These are phyloP conservation scores for Serranus cabrilla DNA, from an alignment of 2,797 vertebrate genomes.

Conservation along the genomic window DNA sequence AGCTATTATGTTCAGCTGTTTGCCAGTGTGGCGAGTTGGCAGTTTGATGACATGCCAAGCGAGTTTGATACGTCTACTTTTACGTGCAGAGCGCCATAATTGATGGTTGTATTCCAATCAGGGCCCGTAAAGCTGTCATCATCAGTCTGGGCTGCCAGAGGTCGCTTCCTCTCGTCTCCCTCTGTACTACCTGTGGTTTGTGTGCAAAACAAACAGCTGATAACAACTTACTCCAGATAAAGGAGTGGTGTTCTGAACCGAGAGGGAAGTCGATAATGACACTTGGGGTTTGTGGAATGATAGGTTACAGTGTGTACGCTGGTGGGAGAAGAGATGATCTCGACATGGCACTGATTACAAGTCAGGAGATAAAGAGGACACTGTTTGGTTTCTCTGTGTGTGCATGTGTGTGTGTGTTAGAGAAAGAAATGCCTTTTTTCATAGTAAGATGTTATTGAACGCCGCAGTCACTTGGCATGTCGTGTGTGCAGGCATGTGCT, in stretches of 20 bases:
- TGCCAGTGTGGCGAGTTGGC: slow-evolving; percentile 3
- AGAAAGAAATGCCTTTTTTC: slow-evolving; percentile 11
- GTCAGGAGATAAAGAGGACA: slow-evolving; percentile 58
- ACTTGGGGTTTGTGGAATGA: slow-evolving; percentile 56
- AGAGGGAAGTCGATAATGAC: slow-evolving; percentile 74
- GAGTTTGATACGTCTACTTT: slow-evolving; percentile 60
- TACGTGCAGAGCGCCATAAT: slow-evolving; percentile 49
- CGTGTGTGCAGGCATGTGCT: slow-evolving; percentile 25
- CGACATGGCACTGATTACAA: slow-evolving; percentile 63
- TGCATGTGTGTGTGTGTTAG: neutral
- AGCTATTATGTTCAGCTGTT: slow-evolving; percentile 13
- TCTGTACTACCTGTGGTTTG: slow-evolving; percentile 50
- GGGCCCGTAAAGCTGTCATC: slow-evolving; percentile 75
- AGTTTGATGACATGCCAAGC: slow-evolving; percentile 35
- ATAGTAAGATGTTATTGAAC: slow-evolving; percentile 40
- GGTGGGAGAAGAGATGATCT: slow-evolving; percentile 57
- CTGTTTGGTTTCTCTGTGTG: slow-evolving; percentile 46
- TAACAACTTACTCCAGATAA: slow-evolving; percentile 67
- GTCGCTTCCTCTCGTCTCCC: slow-evolving; percentile 60
- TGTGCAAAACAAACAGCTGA: slow-evolving; percentile 77
- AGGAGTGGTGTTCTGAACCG: slow-evolving; percentile 51
- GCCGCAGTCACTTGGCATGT: slow-evolving; percentile 2
- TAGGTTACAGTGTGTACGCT: slow-evolving; percentile 64
- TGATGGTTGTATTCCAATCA: slow-evolving; percentile 74
- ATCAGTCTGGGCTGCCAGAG: slow-evolving; percentile 62